phyloP scores from a whole-genome alignment of 2,113 vertebrate species.

The Myiopsitta monachus region DNA sequence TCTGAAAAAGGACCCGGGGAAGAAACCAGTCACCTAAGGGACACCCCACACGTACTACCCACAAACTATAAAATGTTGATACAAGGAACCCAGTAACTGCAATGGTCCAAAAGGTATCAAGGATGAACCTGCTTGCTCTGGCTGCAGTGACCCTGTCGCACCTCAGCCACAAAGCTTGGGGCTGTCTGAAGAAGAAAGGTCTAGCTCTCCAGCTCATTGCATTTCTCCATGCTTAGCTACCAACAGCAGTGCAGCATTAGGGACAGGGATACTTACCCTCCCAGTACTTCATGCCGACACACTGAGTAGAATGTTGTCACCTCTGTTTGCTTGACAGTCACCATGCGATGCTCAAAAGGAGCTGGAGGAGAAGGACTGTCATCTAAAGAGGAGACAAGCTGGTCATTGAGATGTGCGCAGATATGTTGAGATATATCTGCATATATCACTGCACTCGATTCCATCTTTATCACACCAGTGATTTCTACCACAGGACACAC shows the following conservation, averaged over 20 bases:
- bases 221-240: neutral
- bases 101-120: neutral
- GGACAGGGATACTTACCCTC: conserved; percentile 77
- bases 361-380: conserved; percentile 85
- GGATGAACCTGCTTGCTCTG: neutral
- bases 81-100: neutral
- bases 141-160: neutral
- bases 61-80: neutral
- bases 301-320: conserved; percentile 73
- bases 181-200: neutral
- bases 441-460: neutral
- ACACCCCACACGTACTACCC: rapidly evolving
- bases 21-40: neutral
- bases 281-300: conserved; percentile 77
- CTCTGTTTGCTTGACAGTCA: conserved; percentile 77
- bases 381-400: conserved; percentile 66
- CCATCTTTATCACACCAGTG: neutral
- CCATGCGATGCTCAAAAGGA: conserved; percentile 85
- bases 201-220: neutral
- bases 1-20: neutral
- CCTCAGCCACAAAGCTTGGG: neutral
- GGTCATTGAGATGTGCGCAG: neutral
- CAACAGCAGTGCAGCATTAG: neutral
- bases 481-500: rapidly evolving
- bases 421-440: neutral